Conservation (phyloP, 2,113 vertebrate genomes). For the Callipepla californica region DNA sequence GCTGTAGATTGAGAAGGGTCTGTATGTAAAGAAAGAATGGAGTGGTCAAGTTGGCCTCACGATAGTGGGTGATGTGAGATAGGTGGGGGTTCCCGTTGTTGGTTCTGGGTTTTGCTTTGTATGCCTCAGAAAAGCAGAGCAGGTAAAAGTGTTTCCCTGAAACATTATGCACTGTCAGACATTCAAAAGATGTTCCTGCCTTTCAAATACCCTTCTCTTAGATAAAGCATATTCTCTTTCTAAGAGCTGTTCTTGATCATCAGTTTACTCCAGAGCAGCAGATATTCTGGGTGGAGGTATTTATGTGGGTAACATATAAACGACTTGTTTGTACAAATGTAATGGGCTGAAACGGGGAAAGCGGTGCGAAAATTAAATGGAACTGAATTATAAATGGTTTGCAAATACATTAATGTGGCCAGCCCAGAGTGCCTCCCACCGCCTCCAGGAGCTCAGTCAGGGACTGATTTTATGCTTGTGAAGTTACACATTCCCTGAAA, state of each 20-base stretch:
- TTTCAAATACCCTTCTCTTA: background rate
- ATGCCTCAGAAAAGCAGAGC: background rate
- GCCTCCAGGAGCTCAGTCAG: background rate
- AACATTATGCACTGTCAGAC: background rate
- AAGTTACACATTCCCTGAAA: background rate
- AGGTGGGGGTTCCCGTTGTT: background rate
- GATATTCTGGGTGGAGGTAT: background rate
- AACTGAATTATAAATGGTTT: background rate
- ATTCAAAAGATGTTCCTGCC: background rate
- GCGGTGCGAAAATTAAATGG: background rate
- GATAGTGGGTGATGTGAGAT: rapidly evolving
- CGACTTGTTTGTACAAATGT: background rate
- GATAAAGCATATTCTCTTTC: background rate
- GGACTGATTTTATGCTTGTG: background rate
- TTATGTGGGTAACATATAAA: background rate
- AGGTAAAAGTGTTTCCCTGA: background rate
- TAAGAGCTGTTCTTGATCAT: background rate
- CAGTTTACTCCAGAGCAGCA: background rate
- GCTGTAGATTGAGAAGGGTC: background rate
- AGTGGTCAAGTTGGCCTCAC: background rate
- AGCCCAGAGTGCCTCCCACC: background rate
- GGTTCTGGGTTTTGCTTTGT: background rate
- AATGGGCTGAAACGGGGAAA: background rate
- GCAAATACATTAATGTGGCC: background rate
- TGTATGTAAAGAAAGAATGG: no score